phyloP scores from a whole-genome alignment of 2,888 invertebrate species.

The Cinara cedri region DNA sequence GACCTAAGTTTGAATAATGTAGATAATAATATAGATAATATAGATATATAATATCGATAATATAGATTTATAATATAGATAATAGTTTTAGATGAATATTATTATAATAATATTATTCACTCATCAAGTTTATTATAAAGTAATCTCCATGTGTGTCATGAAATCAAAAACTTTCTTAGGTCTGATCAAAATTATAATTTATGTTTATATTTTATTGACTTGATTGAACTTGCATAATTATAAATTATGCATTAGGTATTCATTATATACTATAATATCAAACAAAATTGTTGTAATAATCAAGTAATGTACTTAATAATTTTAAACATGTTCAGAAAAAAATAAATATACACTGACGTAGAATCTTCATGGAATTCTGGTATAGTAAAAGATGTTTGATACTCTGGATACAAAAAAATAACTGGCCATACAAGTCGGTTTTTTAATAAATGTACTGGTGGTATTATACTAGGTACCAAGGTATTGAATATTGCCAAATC shows the following conservation, averaged over 20 bases:
- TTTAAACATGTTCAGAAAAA: neutral
- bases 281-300: neutral
- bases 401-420: conserved; percentile 86
- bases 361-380: conserved; percentile 79
- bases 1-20: too few relatives aligned
- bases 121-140: too few relatives aligned
- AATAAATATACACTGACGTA: conserved; percentile 64
- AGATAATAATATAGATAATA: too few relatives aligned
- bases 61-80: too few relatives aligned
- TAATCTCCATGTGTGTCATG: too few relatives aligned
- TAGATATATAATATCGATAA: too few relatives aligned
- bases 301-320: neutral
- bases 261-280: conserved; percentile 1
- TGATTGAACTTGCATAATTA: too few relatives aligned
- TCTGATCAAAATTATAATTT: too few relatives aligned
- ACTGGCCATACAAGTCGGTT: conserved; percentile 83
- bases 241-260: neutral
- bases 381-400: conserved; percentile 84
- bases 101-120: too few relatives aligned
- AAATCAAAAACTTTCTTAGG: too few relatives aligned
- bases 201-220: too few relatives aligned
- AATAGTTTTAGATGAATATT: too few relatives aligned
- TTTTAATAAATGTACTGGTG: conserved; percentile 71
- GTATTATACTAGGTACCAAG: conserved; percentile 71
- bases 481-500: conserved; percentile 63